Evolutionary conservation across 2,797 vertebrate species (phyloP), one percentile per base, ranked within the genome.

Genomic region (Ptychadena robeensis): DNA sequence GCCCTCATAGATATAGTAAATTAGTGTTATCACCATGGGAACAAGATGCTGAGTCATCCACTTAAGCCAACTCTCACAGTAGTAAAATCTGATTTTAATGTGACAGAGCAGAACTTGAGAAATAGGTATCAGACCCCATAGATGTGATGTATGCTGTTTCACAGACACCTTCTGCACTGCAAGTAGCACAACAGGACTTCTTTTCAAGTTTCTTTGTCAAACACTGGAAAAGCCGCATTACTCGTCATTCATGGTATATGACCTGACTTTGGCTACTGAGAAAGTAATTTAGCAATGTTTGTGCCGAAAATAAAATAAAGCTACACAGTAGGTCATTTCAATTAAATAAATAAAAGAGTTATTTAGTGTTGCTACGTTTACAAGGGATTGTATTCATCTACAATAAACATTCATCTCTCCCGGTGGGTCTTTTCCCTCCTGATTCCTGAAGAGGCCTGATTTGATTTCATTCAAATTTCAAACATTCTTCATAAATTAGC

Each of bases 51-150:
- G 91, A 93, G 91, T 95, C 90, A 80, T 94, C 93, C 95, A 95
- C 92, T 94, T 91, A 96, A 96, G 92, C 94, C 96, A 96, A 92
- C 95, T 93, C 93, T 98, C 96, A 99, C 97, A 98, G 96, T 96
- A 95, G 94, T 95, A 93, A 94, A 94, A 89, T 95, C 40, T 11
- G 25, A 61, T 35, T 94, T 92, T 91, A 89, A 89, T 91, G 95
- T 95, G 94, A 95, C 94, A 95, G 93, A 93, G 93, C 93, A 94
- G 90, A 95, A 86, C 85, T 86, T 89, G 90, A 78, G 87, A 86
- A 89, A 87, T 86, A 90, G 92, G 89, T 89, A 68, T 82, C 88
- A 92, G 92, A 92, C 86, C 88, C 87, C 79, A 86, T 91, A 86
- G 37, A 82, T 89, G 90, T 90, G 91, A 93, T 90, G 91, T 92